Base-by-base conservation (phyloP, 2,113 vertebrate species). In the Dermatemys mawii region DNA sequence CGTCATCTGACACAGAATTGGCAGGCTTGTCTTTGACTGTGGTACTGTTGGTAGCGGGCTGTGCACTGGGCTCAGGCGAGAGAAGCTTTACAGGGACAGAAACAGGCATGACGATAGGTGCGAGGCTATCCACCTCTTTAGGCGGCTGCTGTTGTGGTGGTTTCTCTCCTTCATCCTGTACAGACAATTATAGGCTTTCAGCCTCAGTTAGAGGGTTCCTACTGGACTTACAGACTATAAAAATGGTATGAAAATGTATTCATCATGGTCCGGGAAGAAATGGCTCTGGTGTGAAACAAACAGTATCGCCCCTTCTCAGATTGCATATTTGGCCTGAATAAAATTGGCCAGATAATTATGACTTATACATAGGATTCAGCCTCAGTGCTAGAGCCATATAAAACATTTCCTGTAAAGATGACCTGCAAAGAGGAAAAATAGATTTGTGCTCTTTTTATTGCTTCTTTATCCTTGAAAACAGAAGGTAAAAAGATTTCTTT, bases 31-130 rank as follows among this genome's bases (percentile, higher is more conserved):
- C 98, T 98, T 97, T 98, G 96, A 96, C 94, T 95, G 97, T 96
- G 87, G 96, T 96, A 97, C 96, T 91, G 98, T 88, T 98, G 98
- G 98, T 94, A 97, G 97, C 97, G 91, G 97, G 97, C 98, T 98
- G 98, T 44, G 96, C 96, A 97, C 97, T 98, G 97, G 98, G 98
- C 97, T 97, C 98, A 35, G 98, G 97, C 17, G 97, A 98, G 94
- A 97, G 98, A 98, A 98, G 98, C 98, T 98, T 99, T 97, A 99
- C 99, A 97, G 99, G 99, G 97, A 99, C 98, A 98, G 99, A 99
- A 94, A 99, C 99, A 81, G 99, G 99, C 98, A 99, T 98, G 98
- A 99, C 97, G 98, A 99, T 98, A 94, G 98, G 98, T 16, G 97
- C 97, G 90, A 97, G 97, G 97, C 97, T 97, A 96, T 98, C 98